Conservation (phyloP, 2,888 invertebrate species). For the Agrochola litura region DNA sequence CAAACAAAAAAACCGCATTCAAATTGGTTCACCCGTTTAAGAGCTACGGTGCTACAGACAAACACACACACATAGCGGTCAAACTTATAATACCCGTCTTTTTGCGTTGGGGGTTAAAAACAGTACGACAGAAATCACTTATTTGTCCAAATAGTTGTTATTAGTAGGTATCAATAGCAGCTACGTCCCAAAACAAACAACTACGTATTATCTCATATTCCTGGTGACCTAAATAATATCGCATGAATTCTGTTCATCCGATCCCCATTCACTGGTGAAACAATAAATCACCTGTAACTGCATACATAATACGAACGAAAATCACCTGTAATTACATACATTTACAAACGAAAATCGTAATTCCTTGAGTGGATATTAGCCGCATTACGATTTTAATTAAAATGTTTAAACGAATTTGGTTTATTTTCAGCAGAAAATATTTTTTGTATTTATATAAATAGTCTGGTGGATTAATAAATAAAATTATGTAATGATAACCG, state of each 20-base stretch:
- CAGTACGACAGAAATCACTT: neutral
- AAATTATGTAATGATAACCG: neutral
- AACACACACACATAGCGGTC: too few relatives aligned
- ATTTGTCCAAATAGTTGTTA: neutral
- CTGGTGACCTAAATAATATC: constrained; percentile 22
- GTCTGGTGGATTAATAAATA: neutral
- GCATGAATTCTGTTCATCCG: constrained; percentile 12
- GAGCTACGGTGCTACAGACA: too few relatives aligned
- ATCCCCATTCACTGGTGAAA: constrained; percentile 12
- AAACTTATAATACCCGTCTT: too few relatives aligned
- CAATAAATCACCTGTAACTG: constrained; percentile 42
- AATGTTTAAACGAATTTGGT: constrained; percentile 20
- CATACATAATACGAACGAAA: constrained; percentile 27
- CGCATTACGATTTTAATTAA: constrained; percentile 47
- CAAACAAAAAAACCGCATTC: too few relatives aligned
- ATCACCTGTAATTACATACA: constrained; percentile 23
- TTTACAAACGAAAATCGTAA: constrained; percentile 8
- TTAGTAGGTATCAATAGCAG: neutral
- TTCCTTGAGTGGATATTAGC: constrained; percentile 11
- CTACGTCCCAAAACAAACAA: neutral
- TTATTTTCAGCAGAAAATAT: neutral
- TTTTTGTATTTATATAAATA: neutral
- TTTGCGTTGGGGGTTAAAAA: too few relatives aligned
- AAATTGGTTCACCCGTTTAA: too few relatives aligned
- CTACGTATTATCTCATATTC: constrained; percentile 9